Conservation (phyloP, 2,113 vertebrate genomes). For the Cheirogaleus medius region DNA sequence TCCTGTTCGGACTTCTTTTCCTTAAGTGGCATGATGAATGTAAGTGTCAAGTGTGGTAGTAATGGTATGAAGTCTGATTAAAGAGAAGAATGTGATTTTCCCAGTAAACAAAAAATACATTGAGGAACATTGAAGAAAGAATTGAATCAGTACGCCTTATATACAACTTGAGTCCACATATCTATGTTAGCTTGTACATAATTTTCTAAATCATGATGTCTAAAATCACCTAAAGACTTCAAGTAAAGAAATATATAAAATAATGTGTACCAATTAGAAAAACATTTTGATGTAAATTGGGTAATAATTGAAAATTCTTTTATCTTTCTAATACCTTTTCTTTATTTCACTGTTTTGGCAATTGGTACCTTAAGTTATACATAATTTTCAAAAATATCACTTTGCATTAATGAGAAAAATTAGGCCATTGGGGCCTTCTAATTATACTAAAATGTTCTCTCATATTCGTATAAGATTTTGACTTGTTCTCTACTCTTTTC, state of each 20-base stretch:
- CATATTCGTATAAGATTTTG: constrained; percentile 14
- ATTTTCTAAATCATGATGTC: background rate
- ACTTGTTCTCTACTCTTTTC: constrained; percentile 34
- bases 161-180: background rate
- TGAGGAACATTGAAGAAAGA: background rate
- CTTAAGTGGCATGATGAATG: background rate
- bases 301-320: background rate
- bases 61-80: background rate
- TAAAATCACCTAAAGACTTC: constrained; percentile 1
- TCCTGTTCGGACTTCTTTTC: background rate
- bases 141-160: background rate
- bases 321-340: background rate
- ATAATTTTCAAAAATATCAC: constrained; percentile 5
- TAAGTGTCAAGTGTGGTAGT: background rate
- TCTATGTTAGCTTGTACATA: background rate
- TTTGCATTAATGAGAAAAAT: constrained; percentile 48
- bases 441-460: constrained; percentile 37
- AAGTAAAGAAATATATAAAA: background rate
- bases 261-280: background rate
- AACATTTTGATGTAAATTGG: background rate
- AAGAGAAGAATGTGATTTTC: background rate
- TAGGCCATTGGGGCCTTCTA: background rate
- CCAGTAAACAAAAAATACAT: background rate
- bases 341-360: constrained; percentile 44
- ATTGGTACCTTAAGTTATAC: background rate